Evolutionary conservation across 2,888 invertebrate genomes (phyloP), one percentile per base, ranked within the genome.

Genomic region (Tenthredo livida): DNA sequence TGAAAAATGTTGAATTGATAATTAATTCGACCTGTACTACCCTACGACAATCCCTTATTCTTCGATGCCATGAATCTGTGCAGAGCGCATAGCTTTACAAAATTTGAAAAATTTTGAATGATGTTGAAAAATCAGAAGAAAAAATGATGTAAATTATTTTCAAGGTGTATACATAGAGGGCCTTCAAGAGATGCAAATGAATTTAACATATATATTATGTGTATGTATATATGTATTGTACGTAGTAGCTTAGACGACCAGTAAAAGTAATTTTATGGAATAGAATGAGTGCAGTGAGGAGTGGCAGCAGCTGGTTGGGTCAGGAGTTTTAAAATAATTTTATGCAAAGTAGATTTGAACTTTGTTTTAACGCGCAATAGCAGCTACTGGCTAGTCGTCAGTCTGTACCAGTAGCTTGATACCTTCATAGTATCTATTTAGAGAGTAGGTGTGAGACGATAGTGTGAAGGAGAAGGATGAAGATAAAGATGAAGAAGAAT

Each of bases 311-410:
- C 21, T n/a, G 47, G 29, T n/a, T 37, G 25, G 80, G 61, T 58
- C 61, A 80, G n/a, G 40, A 61, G 80, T 80, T 80, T 80, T 6
- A 80, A 80, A 80, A 80, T 80, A 80, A 80, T 80, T 80, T 21
- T 10, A 80, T 80, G 80, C 80, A 80, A 80, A 80, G 80, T 80
- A 80, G 80, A 80, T 61, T 80, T 80, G 25, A 80, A 80, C 61
- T 80, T 80, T 80, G 80, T 80, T 80, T 80, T 12, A 80, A 80
- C 80, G 80, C 17, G 61, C n/a, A 61, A 80, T 80, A 61, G 21
- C n/a, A 61, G 37, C 77, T 77, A 50, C 77, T 54, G 29, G 47
- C 17, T 77, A 50, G 21, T 50, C 29, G 54, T 40, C 17, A 50
- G 47, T 29, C 25, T 29, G 17, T 54, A 29, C 4, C 33, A 77